These are phyloP conservation scores for Anastrepha obliqua DNA, from an alignment of 1,140 invertebrate species.

Conservation along the genomic window DNA sequence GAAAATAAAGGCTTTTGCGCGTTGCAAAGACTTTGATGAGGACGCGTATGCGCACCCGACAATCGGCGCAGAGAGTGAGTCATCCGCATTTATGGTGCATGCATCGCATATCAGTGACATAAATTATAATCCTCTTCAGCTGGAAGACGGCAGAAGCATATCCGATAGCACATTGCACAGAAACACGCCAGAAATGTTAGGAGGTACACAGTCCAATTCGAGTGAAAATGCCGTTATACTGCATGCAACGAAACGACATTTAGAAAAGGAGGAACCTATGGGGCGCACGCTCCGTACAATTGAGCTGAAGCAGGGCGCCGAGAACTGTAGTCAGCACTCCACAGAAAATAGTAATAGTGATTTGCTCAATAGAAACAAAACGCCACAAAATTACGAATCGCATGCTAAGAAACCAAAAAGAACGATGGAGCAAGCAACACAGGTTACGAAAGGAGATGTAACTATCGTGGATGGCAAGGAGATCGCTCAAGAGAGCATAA, in stretches of 20 bases:
- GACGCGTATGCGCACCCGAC: not conserved
- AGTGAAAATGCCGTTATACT: not conserved
- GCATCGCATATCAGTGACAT: not conserved
- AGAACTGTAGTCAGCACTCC: not conserved
- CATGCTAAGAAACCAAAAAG: not conserved
- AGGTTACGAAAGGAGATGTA: no score
- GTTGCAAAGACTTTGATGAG: not conserved
- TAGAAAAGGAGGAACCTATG: not conserved
- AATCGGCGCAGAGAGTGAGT: no score
- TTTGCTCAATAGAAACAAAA: not conserved
- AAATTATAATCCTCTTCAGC: not conserved
- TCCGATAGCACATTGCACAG: not conserved
- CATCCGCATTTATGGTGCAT: not conserved
- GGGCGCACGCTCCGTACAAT: not conserved
- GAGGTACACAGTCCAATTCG: not conserved
- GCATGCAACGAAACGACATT: not conserved
- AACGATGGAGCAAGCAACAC: not conserved
- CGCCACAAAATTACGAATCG: not conserved
- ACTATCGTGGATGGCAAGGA: not conserved
- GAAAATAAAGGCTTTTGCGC: not conserved
- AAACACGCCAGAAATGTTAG: conserved; percentile 3
- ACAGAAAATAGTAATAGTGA: not conserved
- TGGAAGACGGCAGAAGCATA: not conserved
- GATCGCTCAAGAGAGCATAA: not conserved
- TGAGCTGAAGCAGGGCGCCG: not conserved